Base-by-base conservation (phyloP, 2,888 invertebrate genomes). In the Brachypalpus laphriformis region DNA sequence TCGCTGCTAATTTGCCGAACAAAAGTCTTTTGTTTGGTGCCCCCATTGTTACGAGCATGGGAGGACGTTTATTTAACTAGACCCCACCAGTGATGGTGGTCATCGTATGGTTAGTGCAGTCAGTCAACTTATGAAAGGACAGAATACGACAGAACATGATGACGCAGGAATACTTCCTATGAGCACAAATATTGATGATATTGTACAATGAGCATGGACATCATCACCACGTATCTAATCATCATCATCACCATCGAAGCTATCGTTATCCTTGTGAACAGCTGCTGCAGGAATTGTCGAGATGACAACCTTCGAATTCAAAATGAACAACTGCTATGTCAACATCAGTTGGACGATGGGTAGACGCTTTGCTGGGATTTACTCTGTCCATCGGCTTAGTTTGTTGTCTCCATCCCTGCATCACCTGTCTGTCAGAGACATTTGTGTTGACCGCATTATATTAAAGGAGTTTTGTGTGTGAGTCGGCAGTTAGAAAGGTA, bases 281-380 rank as follows among this genome's bases (percentile, higher is more conserved):
- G 40, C 59, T 22, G 59, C 20, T 45, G 25, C 25, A 49, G 34
- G 31, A 18, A 66, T 54, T 59, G 31, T 34, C 37, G 56, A 70
- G 28, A 57, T 22, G 28, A 18, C 63, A 78, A 57, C 71, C 18
- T 57, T 9, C 71, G 57, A 63, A 71, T 65, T 56, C 71, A 28
- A 65, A 78, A 78, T 61, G 70, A 70, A 77, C 51, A 42, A 45
- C 70, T 45, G 16, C 54, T 65, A 71, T 70, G 70, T 65, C 57
- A 57, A 78, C 78, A 78, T 14, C 28, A 71, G 37, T 63, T 51
- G 45, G 51, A 28, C 14, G 14, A 6, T 20, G 3, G 40, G 25
- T 18, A 25, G 18, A 76, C 20, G 20, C 8, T 37, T 28, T 4
- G 7, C 18, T 47, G 31, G 34, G 70, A 56, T 63, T 78, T 78